These are phyloP conservation scores for Drosophila kambysellisi DNA, from an alignment of 2,888 invertebrate species.

Conservation along the genomic window DNA sequence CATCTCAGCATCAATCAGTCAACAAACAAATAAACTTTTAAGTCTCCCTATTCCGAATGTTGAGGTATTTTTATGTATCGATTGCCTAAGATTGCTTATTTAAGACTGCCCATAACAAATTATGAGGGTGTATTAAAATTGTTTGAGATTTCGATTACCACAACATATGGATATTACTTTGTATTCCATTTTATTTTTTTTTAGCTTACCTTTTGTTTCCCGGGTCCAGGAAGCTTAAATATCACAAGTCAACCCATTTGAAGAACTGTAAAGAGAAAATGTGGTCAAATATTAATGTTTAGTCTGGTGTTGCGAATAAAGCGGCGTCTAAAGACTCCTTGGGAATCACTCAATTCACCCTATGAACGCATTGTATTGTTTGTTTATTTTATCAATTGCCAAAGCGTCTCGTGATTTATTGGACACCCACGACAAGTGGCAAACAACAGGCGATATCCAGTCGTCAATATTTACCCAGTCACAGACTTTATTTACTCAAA, in stretches of 20 bases:
- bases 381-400: conserved; percentile 42
- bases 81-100: neutral
- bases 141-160: neutral
- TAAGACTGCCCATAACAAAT: neutral
- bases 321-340: conserved; percentile 20
- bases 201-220: conserved; percentile 84
- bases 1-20: conserved; percentile 58
- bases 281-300: conserved; percentile 12
- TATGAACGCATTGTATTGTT: conserved; percentile 18
- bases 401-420: conserved; percentile 21
- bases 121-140: neutral
- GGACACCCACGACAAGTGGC: conserved; percentile 13
- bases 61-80: conserved; percentile 12
- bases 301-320: conserved; percentile 16
- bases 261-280: conserved; percentile 81
- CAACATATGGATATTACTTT: neutral
- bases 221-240: conserved; percentile 84
- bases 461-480: conserved; percentile 1
- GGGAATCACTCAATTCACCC: neutral
- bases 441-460: conserved; percentile 2
- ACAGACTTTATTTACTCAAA: conserved; percentile 29
- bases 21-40: conserved; percentile 40
- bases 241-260: conserved; percentile 85
- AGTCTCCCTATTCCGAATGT: neutral
- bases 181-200: neutral